These are phyloP conservation scores for Mustela lutreola DNA, from an alignment of 2,113 vertebrate genomes.

Conservation along the genomic window DNA sequence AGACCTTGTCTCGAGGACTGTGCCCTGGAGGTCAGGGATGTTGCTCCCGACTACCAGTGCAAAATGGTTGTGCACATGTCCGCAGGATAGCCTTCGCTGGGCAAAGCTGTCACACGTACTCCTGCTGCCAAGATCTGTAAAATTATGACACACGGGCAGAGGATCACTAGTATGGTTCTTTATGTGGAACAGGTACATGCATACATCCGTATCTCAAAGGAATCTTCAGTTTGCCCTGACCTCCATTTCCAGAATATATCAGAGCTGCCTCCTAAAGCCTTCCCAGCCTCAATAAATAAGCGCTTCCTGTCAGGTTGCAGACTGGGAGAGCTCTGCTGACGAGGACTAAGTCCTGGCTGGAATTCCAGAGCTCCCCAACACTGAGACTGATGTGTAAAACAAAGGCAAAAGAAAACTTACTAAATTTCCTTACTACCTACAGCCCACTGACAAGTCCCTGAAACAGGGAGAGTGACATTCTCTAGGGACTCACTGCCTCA, in stretches of 20 bases:
- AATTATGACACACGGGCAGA: neutral
- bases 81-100: accelerated
- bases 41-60: neutral
- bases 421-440: too few relatives aligned
- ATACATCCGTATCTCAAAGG: accelerated
- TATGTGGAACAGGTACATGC: neutral
- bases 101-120: neutral
- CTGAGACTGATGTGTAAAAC: neutral
- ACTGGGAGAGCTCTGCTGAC: neutral
- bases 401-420: too few relatives aligned
- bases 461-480: too few relatives aligned
- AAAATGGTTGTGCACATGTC: neutral
- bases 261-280: neutral
- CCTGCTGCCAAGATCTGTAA: neutral
- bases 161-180: neutral
- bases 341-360: neutral
- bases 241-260: neutral
- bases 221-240: neutral
- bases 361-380: neutral
- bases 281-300: neutral
- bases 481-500: too few relatives aligned
- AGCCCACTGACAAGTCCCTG: too few relatives aligned
- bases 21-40: neutral
- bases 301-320: neutral
- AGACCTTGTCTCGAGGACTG: too few relatives aligned